Percentiles rank a stretch among this genome's conserved stretches.
These are phyloP conservation scores for Apocheima hispidaria DNA, from an alignment of 2,888 invertebrate genomes.

Conservation along the genomic window DNA sequence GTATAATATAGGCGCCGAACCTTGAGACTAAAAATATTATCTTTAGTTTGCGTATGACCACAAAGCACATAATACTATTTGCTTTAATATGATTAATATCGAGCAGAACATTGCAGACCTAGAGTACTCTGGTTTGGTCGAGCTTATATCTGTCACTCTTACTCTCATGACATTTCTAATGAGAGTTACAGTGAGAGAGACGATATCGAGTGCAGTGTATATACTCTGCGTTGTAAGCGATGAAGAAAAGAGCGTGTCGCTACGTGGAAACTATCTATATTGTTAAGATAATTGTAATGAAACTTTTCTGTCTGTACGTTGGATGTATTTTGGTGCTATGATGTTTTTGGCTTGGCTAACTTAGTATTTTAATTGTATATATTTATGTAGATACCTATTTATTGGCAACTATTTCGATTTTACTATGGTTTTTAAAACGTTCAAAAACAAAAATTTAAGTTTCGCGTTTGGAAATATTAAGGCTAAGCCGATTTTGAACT, in stretches of 20 bases:
- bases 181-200: too few species aligned
- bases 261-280: conserved; percentile 8
- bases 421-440: conserved; percentile 49
- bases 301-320: conserved; percentile 82
- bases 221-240: neutral
- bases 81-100: too few species aligned
- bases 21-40: too few species aligned
- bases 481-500: conserved; percentile 72
- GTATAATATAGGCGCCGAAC: too few species aligned
- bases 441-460: conserved; percentile 45
- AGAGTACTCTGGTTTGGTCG: too few species aligned
- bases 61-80: too few species aligned
- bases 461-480: conserved; percentile 52
- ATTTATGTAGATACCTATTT: conserved; percentile 68
- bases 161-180: too few species aligned
- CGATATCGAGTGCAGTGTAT: too few species aligned
- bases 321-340: conserved; percentile 80
- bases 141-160: too few species aligned
- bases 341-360: conserved; percentile 83
- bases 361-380: conserved; percentile 78
- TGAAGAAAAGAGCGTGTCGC: neutral
- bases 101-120: too few species aligned
- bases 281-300: conserved; percentile 53
- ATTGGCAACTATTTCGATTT: conserved; percentile 76
- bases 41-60: too few species aligned